Conservation (phyloP, 2,888 invertebrate species). For the Lydus trimaculatus region DNA sequence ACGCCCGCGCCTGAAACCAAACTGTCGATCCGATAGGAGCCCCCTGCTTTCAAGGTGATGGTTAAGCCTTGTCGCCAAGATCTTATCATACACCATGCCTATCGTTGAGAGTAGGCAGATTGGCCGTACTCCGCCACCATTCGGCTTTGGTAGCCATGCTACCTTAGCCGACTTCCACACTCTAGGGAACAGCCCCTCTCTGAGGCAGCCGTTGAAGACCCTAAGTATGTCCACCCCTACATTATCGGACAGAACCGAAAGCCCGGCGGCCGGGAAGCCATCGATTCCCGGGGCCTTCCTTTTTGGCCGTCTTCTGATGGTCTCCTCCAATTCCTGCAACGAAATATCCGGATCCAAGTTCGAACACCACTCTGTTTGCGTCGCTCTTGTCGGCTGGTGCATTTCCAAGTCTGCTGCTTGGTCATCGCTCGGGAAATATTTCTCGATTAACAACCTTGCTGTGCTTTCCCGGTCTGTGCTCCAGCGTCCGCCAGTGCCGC, state of each 20-base stretch:
- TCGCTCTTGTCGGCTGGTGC: no score
- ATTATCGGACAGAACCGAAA: slow-evolving; percentile 11
- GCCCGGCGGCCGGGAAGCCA: slow-evolving; percentile 26
- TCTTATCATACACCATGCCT: slow-evolving; percentile 42
- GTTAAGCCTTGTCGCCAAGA: slow-evolving; percentile 37
- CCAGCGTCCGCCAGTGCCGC: no score
- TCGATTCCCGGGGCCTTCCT: slow-evolving; percentile 29
- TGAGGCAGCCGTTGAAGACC: slow-evolving; percentile 33
- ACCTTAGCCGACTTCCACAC: slow-evolving; percentile 34
- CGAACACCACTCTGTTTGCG: background rate
- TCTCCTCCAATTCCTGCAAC: slow-evolving; percentile 14
- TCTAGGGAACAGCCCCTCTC: slow-evolving; percentile 30
- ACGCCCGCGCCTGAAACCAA: slow-evolving; percentile 35
- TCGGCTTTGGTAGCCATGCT: slow-evolving; percentile 36
- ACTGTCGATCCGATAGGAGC: slow-evolving; percentile 32
- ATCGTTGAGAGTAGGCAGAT: slow-evolving; percentile 41
- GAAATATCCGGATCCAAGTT: no score
- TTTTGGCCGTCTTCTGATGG: slow-evolving; percentile 12
- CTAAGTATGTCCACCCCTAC: slow-evolving; percentile 14
- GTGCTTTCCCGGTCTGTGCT: no score
- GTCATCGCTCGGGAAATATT: no score
- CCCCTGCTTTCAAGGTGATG: slow-evolving; percentile 32
- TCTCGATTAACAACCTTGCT: no score
- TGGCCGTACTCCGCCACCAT: slow-evolving; percentile 36
- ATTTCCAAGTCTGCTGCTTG: no score